Percentiles rank a stretch among this genome's conserved stretches.
Conservation (phyloP, 2,888 invertebrate genomes). For the Thymelicus acteon region DNA sequence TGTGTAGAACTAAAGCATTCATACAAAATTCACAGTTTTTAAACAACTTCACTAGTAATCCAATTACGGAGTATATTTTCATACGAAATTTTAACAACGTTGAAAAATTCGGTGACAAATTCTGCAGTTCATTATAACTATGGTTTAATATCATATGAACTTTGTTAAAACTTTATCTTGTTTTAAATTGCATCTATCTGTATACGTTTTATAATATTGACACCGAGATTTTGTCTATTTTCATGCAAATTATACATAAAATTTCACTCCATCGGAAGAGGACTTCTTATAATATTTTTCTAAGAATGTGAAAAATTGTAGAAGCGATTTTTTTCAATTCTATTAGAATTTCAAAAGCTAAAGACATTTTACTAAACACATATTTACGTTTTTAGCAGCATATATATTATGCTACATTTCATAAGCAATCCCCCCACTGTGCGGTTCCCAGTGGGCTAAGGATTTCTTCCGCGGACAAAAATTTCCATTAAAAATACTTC, state of each 20-base stretch:
- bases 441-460: constrained; percentile 56
- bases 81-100: constrained; percentile 30
- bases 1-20: constrained; percentile 31
- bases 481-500: constrained; percentile 76
- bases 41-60: constrained; percentile 35
- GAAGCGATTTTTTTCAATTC: too few species aligned
- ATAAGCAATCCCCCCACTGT: constrained; percentile 30
- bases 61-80: constrained; percentile 32
- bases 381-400: not conserved
- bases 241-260: not conserved
- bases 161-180: not conserved
- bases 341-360: too few species aligned
- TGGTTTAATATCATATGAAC: not conserved
- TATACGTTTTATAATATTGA: too few species aligned
- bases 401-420: not conserved
- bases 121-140: constrained; percentile 9
- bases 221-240: too few species aligned
- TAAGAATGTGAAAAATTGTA: too few species aligned
- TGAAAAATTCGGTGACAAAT: constrained; percentile 27
- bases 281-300: too few species aligned
- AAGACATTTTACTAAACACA: too few species aligned
- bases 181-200: too few species aligned
- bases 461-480: constrained; percentile 71
- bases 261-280: not conserved
- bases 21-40: constrained; percentile 36